Evolutionary conservation across 1,140 invertebrate genomes (phyloP), one percentile per base, ranked within the genome.

Genomic region (Leptinotarsa undecemlineata): DNA sequence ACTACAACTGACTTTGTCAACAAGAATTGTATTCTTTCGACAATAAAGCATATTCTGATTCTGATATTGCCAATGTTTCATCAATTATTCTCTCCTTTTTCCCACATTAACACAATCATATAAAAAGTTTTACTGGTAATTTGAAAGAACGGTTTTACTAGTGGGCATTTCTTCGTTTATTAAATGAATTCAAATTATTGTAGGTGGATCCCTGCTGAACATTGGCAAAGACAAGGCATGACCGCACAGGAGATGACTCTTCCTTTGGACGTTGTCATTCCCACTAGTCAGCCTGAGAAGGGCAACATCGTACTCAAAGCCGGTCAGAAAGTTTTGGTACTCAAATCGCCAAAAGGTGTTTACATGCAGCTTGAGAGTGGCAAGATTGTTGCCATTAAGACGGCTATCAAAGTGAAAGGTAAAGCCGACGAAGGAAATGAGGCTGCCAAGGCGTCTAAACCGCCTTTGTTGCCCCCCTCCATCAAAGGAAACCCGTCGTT

Each of bases 311-410:
- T 95, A 11, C 87, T 98, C 19, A 96, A 96, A 84, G 94, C 95
- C 5, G 96, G 96, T 1, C 95, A 98, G 84, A 91, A 95, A 78
- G 95, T 98, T 0, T 93, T 97, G 89, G 95, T 98, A 3, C 88
- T 98, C 2, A 97, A 97, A 84, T 97, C 95, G 19, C 93, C 95
- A 0, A 97, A 97, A 86, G 96, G 96, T 48, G 96, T 98, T 74
- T 98, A 98, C 85, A 95, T 98, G 91, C 94, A 97, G 77, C 87
- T 97, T 23, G 95, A 96, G 82, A 96, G 95, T 81, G 95, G 96
- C n/a, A 97, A 97, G 87, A 96, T 98, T 74, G 97, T 98, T 81
- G 95, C 96, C n/a, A 97, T 98, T 74, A 90, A 94, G 78, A 93
- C 92, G 0, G 91, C 92, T 0, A 89, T 92, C 26, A 93, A 93